These are phyloP conservation scores for Escarpia spicata DNA, from an alignment of 2,888 invertebrate genomes.

Conservation along the genomic window DNA sequence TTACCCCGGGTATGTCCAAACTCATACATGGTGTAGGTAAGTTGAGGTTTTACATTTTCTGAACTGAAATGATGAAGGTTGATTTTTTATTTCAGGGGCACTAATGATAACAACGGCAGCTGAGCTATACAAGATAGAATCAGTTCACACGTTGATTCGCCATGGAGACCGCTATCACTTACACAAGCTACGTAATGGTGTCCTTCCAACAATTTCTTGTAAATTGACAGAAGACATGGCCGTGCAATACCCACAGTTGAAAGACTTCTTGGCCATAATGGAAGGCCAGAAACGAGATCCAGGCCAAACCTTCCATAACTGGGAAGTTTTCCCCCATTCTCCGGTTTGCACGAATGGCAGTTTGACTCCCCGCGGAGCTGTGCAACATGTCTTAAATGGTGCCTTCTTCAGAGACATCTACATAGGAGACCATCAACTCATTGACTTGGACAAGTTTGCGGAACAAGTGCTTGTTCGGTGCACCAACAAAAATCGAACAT, in stretches of 20 bases:
- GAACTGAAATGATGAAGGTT: not conserved
- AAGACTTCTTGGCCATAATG: conserved; percentile 22
- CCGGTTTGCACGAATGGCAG: conserved; percentile 81
- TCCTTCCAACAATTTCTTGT: conserved; percentile 77
- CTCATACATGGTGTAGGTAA: not conserved
- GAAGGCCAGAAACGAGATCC: conserved; percentile 54
- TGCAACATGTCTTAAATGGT: conserved; percentile 85
- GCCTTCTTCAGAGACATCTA: conserved; percentile 69
- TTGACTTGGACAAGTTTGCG: conserved; percentile 54
- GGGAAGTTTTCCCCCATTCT: conserved; percentile 53
- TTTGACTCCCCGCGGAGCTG: conserved; percentile 81
- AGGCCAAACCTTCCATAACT: conserved; percentile 47
- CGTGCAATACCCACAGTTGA: not conserved
- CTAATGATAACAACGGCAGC: not conserved
- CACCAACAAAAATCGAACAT: conserved; percentile 85
- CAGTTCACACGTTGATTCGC: conserved; percentile 72
- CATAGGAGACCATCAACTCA: conserved; percentile 53
- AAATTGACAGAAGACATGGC: conserved; percentile 62
- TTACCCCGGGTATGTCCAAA: not conserved
- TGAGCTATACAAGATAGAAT: conserved; percentile 41
- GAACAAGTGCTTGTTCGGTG: conserved; percentile 74
- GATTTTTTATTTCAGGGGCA: not conserved
- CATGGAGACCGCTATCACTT: conserved; percentile 92
- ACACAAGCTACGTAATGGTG: conserved; percentile 81
- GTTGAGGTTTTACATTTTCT: not conserved